Evolutionary conservation across 2,888 invertebrate species (phyloP).

Genomic region (Drosophila subquinaria): DNA sequence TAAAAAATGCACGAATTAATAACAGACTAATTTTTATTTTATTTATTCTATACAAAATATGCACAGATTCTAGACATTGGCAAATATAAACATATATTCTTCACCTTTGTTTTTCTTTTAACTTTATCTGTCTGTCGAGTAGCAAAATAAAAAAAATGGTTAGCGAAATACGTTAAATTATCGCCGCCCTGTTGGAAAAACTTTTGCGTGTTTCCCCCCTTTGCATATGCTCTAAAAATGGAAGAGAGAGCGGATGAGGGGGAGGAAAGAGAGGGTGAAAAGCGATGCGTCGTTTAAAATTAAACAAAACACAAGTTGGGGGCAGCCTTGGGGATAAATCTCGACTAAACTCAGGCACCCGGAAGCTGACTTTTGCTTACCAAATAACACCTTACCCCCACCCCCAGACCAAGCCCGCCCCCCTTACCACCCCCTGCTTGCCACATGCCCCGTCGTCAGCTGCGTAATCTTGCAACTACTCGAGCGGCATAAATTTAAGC

Average conservation of each 20-base stretch:
- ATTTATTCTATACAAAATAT: no score
- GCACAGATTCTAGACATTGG: no score
- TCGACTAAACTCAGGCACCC: constrained; percentile 63
- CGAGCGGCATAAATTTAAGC: constrained; percentile 71
- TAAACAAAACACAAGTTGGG: constrained; percentile 72
- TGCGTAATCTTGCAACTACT: constrained; percentile 74
- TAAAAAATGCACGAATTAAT: not conserved
- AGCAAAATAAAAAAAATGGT: constrained; percentile 15
- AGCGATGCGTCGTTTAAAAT: constrained; percentile 73
- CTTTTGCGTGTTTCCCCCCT: constrained; percentile 55
- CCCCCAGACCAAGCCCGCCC: not conserved
- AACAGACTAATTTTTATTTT: no score
- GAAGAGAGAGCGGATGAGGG: not conserved
- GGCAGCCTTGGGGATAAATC: constrained; percentile 52
- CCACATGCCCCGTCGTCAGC: constrained; percentile 19
- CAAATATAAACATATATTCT: no score
- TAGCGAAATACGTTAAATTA: constrained; percentile 65
- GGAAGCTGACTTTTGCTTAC: constrained; percentile 55
- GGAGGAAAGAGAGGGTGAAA: constrained; percentile 24
- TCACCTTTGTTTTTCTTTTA: not conserved
- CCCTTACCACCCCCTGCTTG: not conserved
- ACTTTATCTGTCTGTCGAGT: constrained; percentile 2
- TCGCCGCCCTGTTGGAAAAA: constrained; percentile 50
- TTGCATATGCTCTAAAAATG: constrained; percentile 27
- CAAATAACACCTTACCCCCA: constrained; percentile 4